These are phyloP conservation scores for Hippopotamyrus pictus DNA, from an alignment of 2,797 vertebrate species.

Conservation along the genomic window DNA sequence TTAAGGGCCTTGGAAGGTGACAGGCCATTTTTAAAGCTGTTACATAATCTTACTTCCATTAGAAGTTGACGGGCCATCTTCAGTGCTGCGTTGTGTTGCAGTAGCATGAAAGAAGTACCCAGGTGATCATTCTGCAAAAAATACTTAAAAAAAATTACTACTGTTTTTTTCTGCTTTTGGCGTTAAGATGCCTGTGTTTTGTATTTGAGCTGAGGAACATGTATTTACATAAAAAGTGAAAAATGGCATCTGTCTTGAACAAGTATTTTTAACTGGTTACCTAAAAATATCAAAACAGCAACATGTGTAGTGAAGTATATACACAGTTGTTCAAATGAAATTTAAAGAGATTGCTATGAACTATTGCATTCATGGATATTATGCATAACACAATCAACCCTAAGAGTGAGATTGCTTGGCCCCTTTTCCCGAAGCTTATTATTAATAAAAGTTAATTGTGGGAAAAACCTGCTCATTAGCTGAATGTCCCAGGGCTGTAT, in stretches of 20 bases:
- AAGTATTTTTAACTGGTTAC: neutral
- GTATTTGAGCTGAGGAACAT: neutral
- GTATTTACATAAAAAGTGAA: neutral
- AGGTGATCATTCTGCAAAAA: neutral
- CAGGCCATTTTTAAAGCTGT: neutral
- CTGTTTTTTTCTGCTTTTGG: neutral
- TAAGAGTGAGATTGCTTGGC: neutral
- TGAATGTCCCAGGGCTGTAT: neutral
- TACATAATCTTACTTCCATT: neutral
- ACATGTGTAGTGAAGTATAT: neutral
- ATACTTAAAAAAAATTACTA: neutral
- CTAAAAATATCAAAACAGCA: neutral
- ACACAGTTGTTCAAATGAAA: neutral
- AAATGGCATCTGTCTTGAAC: neutral
- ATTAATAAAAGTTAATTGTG: neutral
- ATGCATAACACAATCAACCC: neutral
- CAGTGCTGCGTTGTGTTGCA: neutral
- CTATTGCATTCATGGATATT: neutral
- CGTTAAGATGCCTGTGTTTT: neutral
- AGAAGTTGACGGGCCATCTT: neutral
- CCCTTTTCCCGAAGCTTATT: neutral
- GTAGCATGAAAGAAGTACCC: neutral
- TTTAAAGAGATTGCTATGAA: neutral
- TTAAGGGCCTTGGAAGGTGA: neutral
- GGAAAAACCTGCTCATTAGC: neutral